Evolutionary conservation across 2,797 vertebrate genomes (phyloP).

Genomic region (Pogonophryne albipinna): DNA sequence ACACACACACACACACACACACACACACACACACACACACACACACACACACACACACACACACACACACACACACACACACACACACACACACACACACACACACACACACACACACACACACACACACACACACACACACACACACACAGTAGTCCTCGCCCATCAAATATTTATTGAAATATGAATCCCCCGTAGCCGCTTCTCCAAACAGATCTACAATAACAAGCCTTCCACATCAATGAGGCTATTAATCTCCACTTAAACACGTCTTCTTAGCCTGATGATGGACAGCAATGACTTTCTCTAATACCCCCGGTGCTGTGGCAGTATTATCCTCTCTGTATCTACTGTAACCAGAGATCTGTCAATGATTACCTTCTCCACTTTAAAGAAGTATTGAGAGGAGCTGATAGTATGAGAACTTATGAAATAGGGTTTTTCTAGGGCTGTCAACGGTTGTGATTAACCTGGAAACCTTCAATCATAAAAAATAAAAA

Average conservation of each 20-base stretch:
- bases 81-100: slow-evolving; percentile 20
- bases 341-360: slow-evolving; percentile 45
- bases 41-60: slow-evolving; percentile 14
- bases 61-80: slow-evolving; percentile 18
- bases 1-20: slow-evolving; percentile 28
- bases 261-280: slow-evolving; percentile 68
- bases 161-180: slow-evolving; percentile 77
- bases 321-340: slow-evolving; percentile 46
- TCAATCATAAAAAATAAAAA: too few species aligned
- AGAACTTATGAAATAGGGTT: too few species aligned
- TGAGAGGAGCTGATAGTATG: neutral
- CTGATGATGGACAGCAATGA: slow-evolving; percentile 74
- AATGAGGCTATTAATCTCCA: slow-evolving; percentile 70
- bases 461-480: too few species aligned
- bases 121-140: slow-evolving; percentile 20
- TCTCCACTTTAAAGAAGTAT: neutral
- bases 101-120: slow-evolving; percentile 20
- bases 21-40: slow-evolving; percentile 8
- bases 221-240: slow-evolving; percentile 67
- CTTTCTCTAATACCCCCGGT: slow-evolving; percentile 60
- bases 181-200: slow-evolving; percentile 53
- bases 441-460: too few species aligned
- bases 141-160: slow-evolving; percentile 26
- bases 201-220: slow-evolving; percentile 65
- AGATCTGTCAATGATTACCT: slow-evolving; percentile 47